These are phyloP conservation scores for Yponomeuta plumbellus DNA, from an alignment of 2,888 invertebrate species.

Conservation along the genomic window DNA sequence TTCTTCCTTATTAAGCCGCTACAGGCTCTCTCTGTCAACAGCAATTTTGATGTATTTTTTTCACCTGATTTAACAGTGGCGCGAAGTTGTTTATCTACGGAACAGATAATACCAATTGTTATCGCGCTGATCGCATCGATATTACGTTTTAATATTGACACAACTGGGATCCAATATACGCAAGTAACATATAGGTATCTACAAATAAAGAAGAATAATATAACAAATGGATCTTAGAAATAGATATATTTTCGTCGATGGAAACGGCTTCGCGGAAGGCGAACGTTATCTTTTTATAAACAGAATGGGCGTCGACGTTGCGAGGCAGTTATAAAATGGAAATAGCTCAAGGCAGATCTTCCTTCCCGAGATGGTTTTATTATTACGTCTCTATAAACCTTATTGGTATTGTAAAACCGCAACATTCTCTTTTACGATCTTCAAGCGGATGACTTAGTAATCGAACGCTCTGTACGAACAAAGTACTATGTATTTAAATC, in stretches of 20 bases:
- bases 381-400: background rate
- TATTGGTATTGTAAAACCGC: background rate
- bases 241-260: constrained; percentile 15
- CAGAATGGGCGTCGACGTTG: constrained; percentile 20
- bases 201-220: constrained; percentile 5
- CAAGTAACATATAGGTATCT: background rate
- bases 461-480: background rate
- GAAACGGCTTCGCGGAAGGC: constrained; percentile 25
- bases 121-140: background rate
- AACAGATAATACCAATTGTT: background rate
- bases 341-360: constrained; percentile 23
- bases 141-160: background rate
- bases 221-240: too few species aligned
- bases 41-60: background rate
- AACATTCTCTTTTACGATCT: background rate
- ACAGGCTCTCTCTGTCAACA: background rate
- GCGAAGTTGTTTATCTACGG: background rate
- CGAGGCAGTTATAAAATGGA: constrained; percentile 37
- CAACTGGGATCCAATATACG: constrained; percentile 12
- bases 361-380: constrained; percentile 2
- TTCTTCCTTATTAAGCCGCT: background rate
- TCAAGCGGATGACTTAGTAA: background rate
- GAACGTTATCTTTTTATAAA: constrained; percentile 30
- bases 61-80: background rate
- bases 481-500: background rate